Conservation (phyloP, 1,140 invertebrate species). For the Oryctes rhinoceros region DNA sequence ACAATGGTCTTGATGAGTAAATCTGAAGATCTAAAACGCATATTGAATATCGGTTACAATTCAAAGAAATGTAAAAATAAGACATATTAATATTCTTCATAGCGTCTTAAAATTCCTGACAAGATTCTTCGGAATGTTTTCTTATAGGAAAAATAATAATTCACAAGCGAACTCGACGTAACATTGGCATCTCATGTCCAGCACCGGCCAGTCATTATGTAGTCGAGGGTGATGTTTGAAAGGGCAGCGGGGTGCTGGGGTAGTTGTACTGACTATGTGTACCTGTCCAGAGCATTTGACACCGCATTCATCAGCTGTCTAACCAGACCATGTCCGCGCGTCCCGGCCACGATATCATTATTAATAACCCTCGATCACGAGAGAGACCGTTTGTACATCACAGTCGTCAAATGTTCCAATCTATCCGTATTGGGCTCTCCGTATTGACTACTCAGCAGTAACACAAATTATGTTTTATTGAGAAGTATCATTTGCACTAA, state of each 20-base stretch:
- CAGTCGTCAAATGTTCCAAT: slow-evolving; percentile 22
- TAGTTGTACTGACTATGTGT: slow-evolving; percentile 47
- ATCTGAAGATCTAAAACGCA: no score
- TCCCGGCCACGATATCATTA: slow-evolving; percentile 50
- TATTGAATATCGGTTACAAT: no score
- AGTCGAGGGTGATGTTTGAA: slow-evolving; percentile 34
- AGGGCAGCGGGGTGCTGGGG: slow-evolving; percentile 38
- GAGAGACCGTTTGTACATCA: slow-evolving; percentile 23
- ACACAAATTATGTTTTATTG: neutral
- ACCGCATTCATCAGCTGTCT: slow-evolving; percentile 52
- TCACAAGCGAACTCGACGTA: neutral
- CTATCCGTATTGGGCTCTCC: neutral
- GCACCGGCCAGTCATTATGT: slow-evolving; percentile 3
- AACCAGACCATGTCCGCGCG: slow-evolving; percentile 46
- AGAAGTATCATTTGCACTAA: neutral
- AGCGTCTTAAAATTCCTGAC: neutral
- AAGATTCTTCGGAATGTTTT: slow-evolving; percentile 7
- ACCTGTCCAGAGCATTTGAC: slow-evolving; percentile 49
- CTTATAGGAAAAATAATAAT: slow-evolving; percentile 34
- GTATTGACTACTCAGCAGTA: neutral
- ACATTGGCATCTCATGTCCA: slow-evolving; percentile 34
- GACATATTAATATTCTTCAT: neutral
- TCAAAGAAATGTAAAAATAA: neutral
- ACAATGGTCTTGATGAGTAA: no score
- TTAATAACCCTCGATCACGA: slow-evolving; percentile 50